phyloP scores from a whole-genome alignment of 1,140 invertebrate species.

The Bombus huntii region DNA sequence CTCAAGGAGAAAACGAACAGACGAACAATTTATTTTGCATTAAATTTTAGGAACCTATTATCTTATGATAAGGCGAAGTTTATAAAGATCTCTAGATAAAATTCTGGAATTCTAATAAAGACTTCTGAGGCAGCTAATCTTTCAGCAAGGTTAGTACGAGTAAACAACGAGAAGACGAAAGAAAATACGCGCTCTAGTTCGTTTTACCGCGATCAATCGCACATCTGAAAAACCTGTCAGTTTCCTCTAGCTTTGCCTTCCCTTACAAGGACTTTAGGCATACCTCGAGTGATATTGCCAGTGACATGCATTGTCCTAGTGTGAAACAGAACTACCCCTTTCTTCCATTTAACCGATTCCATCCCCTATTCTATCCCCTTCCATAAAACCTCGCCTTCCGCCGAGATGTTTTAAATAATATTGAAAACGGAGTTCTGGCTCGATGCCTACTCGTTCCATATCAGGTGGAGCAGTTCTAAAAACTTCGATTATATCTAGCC shows the following conservation, averaged over 20 bases:
- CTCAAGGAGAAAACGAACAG: too few species aligned
- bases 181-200: conserved; percentile 15
- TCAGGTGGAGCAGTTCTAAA: conserved; percentile 48
- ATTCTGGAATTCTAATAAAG: background rate
- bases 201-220: conserved; percentile 62
- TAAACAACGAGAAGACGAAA: conserved; percentile 30
- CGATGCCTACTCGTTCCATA: conserved; percentile 72
- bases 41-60: too few species aligned
- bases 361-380: background rate
- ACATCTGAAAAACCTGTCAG: background rate
- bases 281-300: conserved; percentile 75
- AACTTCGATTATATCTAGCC: conserved; percentile 67
- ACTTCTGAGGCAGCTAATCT: background rate
- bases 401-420: conserved; percentile 78
- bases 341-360: conserved; percentile 64
- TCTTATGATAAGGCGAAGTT: too few species aligned
- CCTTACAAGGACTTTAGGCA: conserved; percentile 66
- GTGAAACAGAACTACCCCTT: conserved; percentile 70
- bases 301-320: conserved; percentile 76
- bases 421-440: conserved; percentile 76
- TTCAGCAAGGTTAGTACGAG: background rate
- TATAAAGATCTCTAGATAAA: background rate
- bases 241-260: conserved; percentile 3
- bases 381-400: conserved; percentile 32
- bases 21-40: too few species aligned